A percentile compares a stretch with the other conserved stretches of the same genome.
Evolutionary conservation across 2,113 vertebrate species (phyloP).

Genomic region (Xenus cinereus): DNA sequence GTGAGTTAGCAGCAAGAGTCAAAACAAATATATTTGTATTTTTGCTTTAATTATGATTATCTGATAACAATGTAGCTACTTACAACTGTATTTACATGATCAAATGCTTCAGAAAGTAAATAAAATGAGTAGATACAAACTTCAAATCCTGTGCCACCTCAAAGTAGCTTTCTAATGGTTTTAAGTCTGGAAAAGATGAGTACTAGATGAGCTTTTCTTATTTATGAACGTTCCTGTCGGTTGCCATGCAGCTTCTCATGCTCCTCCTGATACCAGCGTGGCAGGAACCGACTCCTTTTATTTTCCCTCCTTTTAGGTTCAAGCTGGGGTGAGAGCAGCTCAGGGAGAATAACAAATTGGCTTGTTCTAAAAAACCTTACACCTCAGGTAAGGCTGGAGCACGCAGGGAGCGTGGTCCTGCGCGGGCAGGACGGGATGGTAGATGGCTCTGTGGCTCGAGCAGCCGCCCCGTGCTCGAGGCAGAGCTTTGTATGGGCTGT

Average conservation of each 20-base stretch:
- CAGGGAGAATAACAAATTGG: conserved; percentile 98
- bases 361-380: conserved; percentile 99
- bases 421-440: accelerated
- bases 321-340: conserved; percentile 97
- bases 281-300: background rate
- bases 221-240: background rate
- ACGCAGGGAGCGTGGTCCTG: accelerated
- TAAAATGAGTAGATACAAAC: background rate
- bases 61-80: background rate
- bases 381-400: conserved; percentile 87
- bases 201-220: accelerated
- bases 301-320: conserved; percentile 77
- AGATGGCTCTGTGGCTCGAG: background rate
- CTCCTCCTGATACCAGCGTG: accelerated
- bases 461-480: background rate
- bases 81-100: background rate
- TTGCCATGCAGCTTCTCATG: accelerated
- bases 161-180: background rate
- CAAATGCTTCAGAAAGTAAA: background rate
- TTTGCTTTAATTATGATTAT: background rate
- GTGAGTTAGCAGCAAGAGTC: background rate
- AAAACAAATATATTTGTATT: background rate
- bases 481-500: background rate
- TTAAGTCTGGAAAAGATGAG: background rate
- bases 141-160: background rate